phyloP scores from a whole-genome alignment of 2,113 vertebrate genomes.

The Salvator merianae region DNA sequence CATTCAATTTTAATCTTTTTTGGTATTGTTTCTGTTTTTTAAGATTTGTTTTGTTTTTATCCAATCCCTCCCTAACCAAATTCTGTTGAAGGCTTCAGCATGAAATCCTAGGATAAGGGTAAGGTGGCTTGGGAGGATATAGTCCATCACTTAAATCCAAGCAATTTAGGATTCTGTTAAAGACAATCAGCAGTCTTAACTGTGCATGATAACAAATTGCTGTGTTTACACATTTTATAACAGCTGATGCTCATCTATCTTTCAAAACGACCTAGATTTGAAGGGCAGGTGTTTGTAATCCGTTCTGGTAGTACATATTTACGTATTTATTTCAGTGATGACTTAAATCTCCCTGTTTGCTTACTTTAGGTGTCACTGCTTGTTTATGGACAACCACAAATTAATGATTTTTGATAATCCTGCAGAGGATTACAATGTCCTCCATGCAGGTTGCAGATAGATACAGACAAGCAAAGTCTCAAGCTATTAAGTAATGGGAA shows the following conservation, averaged over 20 bases:
- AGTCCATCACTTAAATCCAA: background rate
- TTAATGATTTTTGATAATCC: background rate
- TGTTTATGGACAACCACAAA: background rate
- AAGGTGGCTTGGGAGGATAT: background rate
- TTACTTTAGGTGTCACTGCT: background rate
- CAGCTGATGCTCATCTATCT: background rate
- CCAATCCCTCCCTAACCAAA: too few relatives aligned
- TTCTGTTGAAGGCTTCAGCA: background rate
- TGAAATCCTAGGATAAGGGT: background rate
- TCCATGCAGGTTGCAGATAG: background rate
- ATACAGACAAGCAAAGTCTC: background rate
- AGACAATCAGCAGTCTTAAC: background rate
- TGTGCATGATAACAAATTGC: background rate
- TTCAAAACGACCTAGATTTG: background rate
- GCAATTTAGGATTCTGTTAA: background rate
- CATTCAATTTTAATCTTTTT: too few relatives aligned
- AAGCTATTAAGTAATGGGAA: background rate
- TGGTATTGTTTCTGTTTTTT: too few relatives aligned
- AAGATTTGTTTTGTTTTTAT: too few relatives aligned
- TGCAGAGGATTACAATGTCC: background rate
- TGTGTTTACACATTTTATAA: background rate
- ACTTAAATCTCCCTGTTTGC: background rate
- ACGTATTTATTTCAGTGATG: background rate
- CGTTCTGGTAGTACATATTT: background rate
- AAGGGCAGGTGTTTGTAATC: conserved; percentile 2